A percentile compares a stretch with the other conserved stretches of the same genome.
These are phyloP conservation scores for rabbit (Oryctolagus cuniculus) DNA, from an alignment of 2,113 vertebrate species.

Conservation along the genomic window mOryCun1.1 NC_091449.1:54033001-54033500, in stretches of 20 bases:
- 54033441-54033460: background rate
- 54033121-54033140: too few relatives aligned
- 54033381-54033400: conserved; percentile 17
- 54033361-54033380: background rate
- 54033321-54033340: background rate
- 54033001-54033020: background rate
- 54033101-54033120: too few relatives aligned
- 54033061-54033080: background rate
- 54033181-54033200: too few relatives aligned
- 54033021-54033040: background rate
- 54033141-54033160: too few relatives aligned
- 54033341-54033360: background rate
- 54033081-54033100: too few relatives aligned
- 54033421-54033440: background rate
- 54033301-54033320: too few relatives aligned
- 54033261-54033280: too few relatives aligned
- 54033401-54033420: conserved; percentile 5
- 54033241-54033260: too few relatives aligned
- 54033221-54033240: too few relatives aligned
- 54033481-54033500: background rate
- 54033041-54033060: conserved; percentile 3
- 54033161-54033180: too few relatives aligned
- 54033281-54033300: too few relatives aligned
- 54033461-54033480: background rate
- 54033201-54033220: too few relatives aligned